Percentiles rank a stretch among this genome's conserved stretches.
phyloP scores from a whole-genome alignment of 2,113 vertebrate genomes.

The Tragelaphus scriptus region DNA sequence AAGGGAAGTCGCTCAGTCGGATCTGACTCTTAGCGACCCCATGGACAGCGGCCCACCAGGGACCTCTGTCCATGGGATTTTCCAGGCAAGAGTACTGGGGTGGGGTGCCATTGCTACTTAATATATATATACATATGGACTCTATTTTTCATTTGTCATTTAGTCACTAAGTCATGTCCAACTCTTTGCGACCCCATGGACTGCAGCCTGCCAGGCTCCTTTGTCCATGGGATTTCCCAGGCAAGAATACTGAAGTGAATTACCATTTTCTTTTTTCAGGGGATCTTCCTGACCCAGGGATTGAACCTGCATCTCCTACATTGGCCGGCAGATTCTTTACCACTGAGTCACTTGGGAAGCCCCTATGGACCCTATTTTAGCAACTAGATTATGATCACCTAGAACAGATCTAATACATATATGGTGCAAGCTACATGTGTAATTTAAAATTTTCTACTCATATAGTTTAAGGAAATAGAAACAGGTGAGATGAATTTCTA shows the following conservation, averaged over 20 bases:
- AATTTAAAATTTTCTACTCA: not conserved
- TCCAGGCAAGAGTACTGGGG: too few relatives aligned
- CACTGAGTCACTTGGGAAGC: not conserved
- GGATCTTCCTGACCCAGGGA: not conserved
- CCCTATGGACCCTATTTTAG: not conserved
- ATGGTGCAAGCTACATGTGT: not conserved
- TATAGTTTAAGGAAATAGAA: not conserved
- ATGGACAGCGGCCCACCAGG: too few relatives aligned
- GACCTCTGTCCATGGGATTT: too few relatives aligned
- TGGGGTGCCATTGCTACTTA: not conserved
- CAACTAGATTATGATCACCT: not conserved
- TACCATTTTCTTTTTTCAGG: not conserved
- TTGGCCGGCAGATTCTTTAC: not conserved
- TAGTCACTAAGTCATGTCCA: rapidly evolving
- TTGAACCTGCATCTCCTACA: not conserved
- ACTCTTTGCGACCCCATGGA: not conserved
- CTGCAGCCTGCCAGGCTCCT: not conserved
- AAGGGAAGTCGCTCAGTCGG: too few relatives aligned
- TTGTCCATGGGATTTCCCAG: not conserved
- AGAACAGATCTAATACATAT: not conserved
- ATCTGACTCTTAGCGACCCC: too few relatives aligned
- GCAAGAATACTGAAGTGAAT: not conserved
- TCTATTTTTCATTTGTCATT: not conserved
- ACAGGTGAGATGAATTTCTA: not conserved
- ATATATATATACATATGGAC: not conserved